phyloP scores from a whole-genome alignment of 2,113 vertebrate species.

The Erythrocebus patas region DNA sequence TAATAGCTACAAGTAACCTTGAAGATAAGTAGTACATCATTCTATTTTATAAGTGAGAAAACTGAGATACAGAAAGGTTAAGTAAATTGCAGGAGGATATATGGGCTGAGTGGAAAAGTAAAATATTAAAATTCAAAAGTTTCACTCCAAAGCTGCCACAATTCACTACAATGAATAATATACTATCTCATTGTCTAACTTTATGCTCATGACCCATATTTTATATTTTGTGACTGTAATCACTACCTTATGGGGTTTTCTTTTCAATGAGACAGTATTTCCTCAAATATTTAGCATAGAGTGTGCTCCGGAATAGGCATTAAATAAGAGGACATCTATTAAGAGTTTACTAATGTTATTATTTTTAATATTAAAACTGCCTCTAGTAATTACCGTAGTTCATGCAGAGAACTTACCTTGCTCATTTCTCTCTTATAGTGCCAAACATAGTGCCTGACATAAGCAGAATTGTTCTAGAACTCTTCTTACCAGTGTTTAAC shows the following conservation, averaged over 20 bases:
- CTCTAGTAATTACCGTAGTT: background rate
- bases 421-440: background rate
- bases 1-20: background rate
- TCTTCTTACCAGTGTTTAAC: background rate
- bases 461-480: background rate
- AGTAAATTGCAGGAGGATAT: background rate
- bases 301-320: background rate
- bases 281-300: background rate
- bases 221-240: background rate
- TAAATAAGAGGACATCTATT: background rate
- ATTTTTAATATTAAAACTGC: background rate
- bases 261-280: background rate
- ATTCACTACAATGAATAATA: background rate
- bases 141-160: background rate
- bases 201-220: background rate
- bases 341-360: background rate
- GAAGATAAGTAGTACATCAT: background rate
- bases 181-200: background rate
- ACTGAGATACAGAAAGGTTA: background rate
- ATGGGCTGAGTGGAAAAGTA: background rate
- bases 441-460: background rate
- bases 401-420: accelerated
- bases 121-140: background rate
- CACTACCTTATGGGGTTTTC: too few species aligned
- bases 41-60: background rate